phyloP scores from a whole-genome alignment of 2,797 vertebrate genomes.

The Myripristis jacobus region DNA sequence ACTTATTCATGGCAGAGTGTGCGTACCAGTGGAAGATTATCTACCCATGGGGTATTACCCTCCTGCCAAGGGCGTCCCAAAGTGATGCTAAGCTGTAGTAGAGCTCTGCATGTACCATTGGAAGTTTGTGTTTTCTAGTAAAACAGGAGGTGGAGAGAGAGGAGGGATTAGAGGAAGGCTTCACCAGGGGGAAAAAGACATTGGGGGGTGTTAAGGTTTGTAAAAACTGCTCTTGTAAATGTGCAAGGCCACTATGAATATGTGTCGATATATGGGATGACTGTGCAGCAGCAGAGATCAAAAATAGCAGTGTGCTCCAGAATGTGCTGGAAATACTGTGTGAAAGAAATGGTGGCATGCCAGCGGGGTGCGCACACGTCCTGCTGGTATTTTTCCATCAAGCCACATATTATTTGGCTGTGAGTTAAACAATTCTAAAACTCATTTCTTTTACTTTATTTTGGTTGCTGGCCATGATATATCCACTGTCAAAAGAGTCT shows the following conservation, averaged over 20 bases:
- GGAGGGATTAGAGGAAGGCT: neutral
- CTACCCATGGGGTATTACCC: conserved; percentile 36
- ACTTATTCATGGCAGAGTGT: conserved; percentile 75
- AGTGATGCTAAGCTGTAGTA: conserved; percentile 51
- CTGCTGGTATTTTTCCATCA: neutral
- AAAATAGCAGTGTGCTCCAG: neutral
- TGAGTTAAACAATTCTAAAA: too few species aligned
- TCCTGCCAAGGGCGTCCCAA: conserved; percentile 60
- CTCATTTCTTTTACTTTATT: too few species aligned
- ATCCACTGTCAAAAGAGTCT: too few species aligned
- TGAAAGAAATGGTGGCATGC: neutral
- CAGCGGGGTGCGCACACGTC: neutral
- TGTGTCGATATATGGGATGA: neutral
- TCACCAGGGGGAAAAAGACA: neutral
- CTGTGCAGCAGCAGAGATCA: neutral
- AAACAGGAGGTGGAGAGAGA: conserved; percentile 30
- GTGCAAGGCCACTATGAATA: neutral
- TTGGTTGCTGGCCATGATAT: too few species aligned
- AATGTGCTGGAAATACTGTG: neutral
- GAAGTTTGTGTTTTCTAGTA: conserved; percentile 11
- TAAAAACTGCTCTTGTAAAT: conserved; percentile 2
- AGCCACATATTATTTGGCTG: neutral
- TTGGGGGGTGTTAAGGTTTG: conserved; percentile 1
- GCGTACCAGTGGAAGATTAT: conserved; percentile 59
- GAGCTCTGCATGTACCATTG: conserved; percentile 14